Percentiles rank a stretch among this genome's conserved stretches.
Conservation (phyloP, 2,113 vertebrate genomes). For the Podarcis raffonei region DNA sequence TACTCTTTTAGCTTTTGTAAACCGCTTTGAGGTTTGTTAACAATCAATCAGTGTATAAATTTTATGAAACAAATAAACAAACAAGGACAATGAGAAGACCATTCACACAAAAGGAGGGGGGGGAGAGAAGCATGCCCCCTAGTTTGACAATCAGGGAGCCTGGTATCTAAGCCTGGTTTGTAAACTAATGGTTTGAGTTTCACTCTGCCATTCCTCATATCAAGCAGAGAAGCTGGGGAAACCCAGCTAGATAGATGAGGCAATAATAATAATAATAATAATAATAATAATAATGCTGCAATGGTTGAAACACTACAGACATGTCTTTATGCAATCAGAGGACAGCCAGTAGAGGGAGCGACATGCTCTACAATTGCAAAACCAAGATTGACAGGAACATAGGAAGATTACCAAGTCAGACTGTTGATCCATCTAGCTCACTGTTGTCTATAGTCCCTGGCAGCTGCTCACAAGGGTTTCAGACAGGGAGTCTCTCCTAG, state of each 20-base stretch:
- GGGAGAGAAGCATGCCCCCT: background rate
- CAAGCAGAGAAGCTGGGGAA: no score
- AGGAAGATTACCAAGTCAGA: background rate
- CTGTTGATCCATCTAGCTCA: no score
- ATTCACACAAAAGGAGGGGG: background rate
- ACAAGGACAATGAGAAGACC: background rate
- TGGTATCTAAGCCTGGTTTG: background rate
- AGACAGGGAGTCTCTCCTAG: background rate
- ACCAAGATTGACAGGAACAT: accelerated
- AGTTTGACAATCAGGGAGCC: background rate
- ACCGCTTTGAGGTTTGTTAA: no score
- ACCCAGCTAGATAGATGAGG: no score
- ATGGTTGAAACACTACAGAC: background rate
- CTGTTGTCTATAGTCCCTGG: no score
- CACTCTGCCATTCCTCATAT: no score
- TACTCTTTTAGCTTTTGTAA: no score
- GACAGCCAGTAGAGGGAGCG: constrained; percentile 55
- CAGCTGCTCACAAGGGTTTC: no score
- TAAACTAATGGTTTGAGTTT: background rate
- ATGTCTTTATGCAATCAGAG: background rate
- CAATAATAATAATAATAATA: no score
- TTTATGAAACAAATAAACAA: no score
- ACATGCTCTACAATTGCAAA: background rate
- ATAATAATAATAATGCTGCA: no score
- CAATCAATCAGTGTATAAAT: no score